A percentile compares a stretch with the other conserved stretches of the same genome.
These are phyloP conservation scores for Tachypleus tridentatus DNA, from an alignment of 1,140 invertebrate species.

Conservation along the genomic window DNA sequence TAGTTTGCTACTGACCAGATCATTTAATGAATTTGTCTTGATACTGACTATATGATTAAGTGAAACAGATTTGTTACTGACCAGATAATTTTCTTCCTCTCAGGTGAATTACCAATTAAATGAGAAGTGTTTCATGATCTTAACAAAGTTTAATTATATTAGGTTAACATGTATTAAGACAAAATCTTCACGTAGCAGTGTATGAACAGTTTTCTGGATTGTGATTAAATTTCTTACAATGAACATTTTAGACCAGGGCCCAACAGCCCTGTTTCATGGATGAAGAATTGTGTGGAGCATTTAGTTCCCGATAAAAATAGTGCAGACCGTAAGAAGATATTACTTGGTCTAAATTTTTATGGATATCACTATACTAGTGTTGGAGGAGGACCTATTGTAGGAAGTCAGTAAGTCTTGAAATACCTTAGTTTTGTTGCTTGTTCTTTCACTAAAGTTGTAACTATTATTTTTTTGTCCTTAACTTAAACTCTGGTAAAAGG, in stretches of 20 bases:
- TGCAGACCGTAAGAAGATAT: constrained; percentile 56
- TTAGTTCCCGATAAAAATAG: constrained; percentile 45
- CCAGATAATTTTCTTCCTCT: too few relatives aligned
- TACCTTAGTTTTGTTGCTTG: too few relatives aligned
- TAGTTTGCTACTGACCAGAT: too few relatives aligned
- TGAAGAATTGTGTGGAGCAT: constrained; percentile 58
- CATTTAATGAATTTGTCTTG: background rate
- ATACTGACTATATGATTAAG: background rate
- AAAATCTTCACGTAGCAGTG: too few relatives aligned
- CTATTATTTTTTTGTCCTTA: too few relatives aligned
- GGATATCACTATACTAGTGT: constrained; percentile 71
- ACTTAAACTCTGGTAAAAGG: constrained; percentile 27
- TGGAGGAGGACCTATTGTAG: constrained; percentile 63
- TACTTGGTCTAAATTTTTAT: constrained; percentile 88
- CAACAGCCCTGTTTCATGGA: constrained; percentile 75
- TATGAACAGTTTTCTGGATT: too few relatives aligned
- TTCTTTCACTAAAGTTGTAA: too few relatives aligned
- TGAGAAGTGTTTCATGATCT: too few relatives aligned
- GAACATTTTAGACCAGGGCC: constrained; percentile 43
- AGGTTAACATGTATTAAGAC: too few relatives aligned
- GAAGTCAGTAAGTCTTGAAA: constrained; percentile 50
- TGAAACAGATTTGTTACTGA: background rate
- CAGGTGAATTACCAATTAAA: too few relatives aligned
- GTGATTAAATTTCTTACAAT: constrained; percentile 5
- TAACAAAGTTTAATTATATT: too few relatives aligned